A percentile compares a stretch with the other conserved stretches of the same genome.
phyloP scores from a whole-genome alignment of 2,113 vertebrate genomes.

The Saguinus imperator region DNA sequence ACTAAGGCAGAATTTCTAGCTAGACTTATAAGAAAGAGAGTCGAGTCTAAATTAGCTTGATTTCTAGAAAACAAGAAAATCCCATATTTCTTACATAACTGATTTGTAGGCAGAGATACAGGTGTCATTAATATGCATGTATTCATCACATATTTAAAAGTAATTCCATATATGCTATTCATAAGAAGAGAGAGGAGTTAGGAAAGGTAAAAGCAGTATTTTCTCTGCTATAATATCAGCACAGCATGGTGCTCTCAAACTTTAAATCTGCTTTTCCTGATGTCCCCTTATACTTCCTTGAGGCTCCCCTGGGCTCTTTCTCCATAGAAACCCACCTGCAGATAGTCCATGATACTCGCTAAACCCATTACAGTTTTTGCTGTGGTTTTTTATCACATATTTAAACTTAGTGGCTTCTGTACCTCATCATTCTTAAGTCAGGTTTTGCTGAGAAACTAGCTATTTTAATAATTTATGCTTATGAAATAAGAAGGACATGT shows the following conservation, averaged over 20 bases:
- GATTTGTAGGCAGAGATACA: background rate
- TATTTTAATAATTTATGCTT: background rate
- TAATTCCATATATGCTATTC: background rate
- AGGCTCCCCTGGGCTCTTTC: background rate
- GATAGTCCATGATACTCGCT: no score
- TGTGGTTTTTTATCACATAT: background rate
- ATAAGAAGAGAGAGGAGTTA: background rate
- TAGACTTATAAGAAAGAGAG: background rate
- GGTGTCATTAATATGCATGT: background rate
- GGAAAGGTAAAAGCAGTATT: background rate
- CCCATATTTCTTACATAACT: background rate
- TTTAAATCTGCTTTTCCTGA: background rate
- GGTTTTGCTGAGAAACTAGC: background rate
- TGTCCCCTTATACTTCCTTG: background rate
- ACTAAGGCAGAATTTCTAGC: background rate
- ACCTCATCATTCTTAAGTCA: background rate
- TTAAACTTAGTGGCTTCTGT: background rate
- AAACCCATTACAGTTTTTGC: background rate
- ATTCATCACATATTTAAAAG: background rate
- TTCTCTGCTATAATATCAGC: background rate
- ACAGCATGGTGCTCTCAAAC: background rate
- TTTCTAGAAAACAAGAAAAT: background rate
- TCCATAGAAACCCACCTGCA: background rate
- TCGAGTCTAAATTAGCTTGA: background rate
- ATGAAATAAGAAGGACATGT: background rate